phyloP scores from a whole-genome alignment of 2,113 vertebrate species.

The Nothobranchius furzeri region DNA sequence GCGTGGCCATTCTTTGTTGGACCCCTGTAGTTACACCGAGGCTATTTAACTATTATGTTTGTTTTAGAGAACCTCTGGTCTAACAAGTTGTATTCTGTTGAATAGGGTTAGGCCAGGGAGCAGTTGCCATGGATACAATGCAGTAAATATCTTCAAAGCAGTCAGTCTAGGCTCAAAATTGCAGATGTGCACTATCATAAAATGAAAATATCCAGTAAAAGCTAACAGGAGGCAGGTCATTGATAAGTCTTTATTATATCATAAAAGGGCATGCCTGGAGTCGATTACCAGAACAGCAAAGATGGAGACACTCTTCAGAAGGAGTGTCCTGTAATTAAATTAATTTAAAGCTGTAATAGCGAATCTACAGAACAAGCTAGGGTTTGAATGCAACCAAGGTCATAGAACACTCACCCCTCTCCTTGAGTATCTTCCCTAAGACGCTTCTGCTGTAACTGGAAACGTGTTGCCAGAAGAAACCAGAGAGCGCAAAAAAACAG shows the following conservation, averaged over 20 bases:
- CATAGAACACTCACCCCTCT: no score
- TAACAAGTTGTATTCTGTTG: constrained; percentile 27
- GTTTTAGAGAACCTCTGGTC: constrained; percentile 21
- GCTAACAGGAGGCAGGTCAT: neutral
- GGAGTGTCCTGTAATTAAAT: neutral
- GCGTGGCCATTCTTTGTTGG: no score
- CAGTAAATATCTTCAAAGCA: constrained; percentile 40
- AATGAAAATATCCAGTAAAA: constrained; percentile 7
- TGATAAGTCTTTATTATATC: constrained; percentile 11
- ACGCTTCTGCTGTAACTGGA: no score
- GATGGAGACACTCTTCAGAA: neutral
- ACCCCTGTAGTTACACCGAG: no score
- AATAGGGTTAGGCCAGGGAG: constrained; percentile 27
- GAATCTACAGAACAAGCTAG: no score
- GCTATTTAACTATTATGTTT: constrained; percentile 12
- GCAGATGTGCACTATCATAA: constrained; percentile 20
- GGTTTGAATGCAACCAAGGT: no score
- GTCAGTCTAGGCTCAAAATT: constrained; percentile 10
- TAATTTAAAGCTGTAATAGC: no score
- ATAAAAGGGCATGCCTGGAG: constrained; percentile 37
- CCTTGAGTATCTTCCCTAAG: no score
- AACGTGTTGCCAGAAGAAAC: no score
- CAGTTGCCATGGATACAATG: constrained; percentile 50
- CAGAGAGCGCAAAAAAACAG: no score
- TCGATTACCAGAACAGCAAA: constrained; percentile 25